Evolutionary conservation across 2,797 vertebrate genomes (phyloP).

Genomic region (Anguilla pacifica): DNA sequence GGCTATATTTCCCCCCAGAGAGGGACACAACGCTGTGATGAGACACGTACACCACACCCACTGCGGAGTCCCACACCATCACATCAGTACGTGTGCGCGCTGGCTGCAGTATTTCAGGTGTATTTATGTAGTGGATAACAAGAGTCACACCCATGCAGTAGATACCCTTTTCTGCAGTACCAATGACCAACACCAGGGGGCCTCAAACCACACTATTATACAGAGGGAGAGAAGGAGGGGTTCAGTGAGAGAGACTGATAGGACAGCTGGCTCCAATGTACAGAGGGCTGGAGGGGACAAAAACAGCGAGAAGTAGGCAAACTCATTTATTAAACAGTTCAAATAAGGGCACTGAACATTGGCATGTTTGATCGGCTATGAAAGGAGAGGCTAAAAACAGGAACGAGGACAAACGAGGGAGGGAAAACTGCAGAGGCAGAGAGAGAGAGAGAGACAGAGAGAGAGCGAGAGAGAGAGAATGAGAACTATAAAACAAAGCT

Average conservation of each 20-base stretch:
- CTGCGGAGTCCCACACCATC: conserved; percentile 40
- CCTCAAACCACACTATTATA: conserved; percentile 78
- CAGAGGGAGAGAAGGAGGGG: conserved; percentile 74
- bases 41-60: conserved; percentile 9
- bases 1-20: neutral
- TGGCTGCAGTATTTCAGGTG: conserved; percentile 34
- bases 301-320: neutral
- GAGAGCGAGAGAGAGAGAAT: neutral
- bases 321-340: neutral
- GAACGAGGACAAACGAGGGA: neutral
- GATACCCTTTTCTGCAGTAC: conserved; percentile 81
- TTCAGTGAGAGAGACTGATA: conserved; percentile 61
- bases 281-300: conserved; percentile 1
- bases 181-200: conserved; percentile 78
- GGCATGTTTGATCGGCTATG: neutral
- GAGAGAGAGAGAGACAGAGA: conserved; percentile 1
- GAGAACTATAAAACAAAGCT: conserved; percentile 49
- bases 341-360: neutral
- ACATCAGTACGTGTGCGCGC: neutral
- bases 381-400: neutral
- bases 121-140: conserved; percentile 49
- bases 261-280: conserved; percentile 24
- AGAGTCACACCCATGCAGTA: conserved; percentile 81
- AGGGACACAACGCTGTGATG: neutral
- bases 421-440: neutral